A percentile compares a stretch with the other conserved stretches of the same genome.
Conservation (phyloP, 2,797 vertebrate genomes). For the Acipenser ruthenus region DNA sequence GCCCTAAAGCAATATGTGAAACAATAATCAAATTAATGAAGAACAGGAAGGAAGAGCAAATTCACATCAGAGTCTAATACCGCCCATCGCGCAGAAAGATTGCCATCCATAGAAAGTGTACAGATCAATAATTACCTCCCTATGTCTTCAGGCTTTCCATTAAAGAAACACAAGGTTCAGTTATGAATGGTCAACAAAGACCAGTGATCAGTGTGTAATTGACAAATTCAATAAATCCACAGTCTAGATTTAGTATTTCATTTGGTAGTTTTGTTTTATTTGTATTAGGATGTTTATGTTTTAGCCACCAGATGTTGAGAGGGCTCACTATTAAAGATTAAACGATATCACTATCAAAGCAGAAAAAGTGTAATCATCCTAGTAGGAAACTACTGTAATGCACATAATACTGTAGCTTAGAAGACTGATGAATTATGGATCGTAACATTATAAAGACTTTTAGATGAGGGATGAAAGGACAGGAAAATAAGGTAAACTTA, state of each 20-base stretch:
- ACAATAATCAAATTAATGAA: conserved; percentile 12
- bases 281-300: too few species aligned
- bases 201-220: too few species aligned
- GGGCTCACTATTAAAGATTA: too few species aligned
- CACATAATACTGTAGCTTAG: not conserved
- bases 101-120: conserved; percentile 25
- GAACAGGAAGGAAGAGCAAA: conserved; percentile 14
- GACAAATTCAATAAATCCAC: too few species aligned
- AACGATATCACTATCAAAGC: not conserved
- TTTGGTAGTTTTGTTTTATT: too few species aligned
- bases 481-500: not conserved
- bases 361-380: not conserved
- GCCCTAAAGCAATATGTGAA: conserved; percentile 1
- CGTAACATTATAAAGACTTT: not conserved
- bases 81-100: not conserved
- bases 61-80: conserved; percentile 15
- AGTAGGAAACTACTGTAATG: too few species aligned
- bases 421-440: conserved; percentile 8
- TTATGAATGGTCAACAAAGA: too few species aligned
- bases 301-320: too few species aligned
- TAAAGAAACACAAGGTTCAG: too few species aligned
- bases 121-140: conserved; percentile 32
- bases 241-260: too few species aligned
- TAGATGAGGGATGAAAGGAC: conserved; percentile 3
- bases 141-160: not conserved